Evolutionary conservation across 1,140 invertebrate species (phyloP), one percentile per base, ranked within the genome.

Genomic region (Drosophila repleta): DNA sequence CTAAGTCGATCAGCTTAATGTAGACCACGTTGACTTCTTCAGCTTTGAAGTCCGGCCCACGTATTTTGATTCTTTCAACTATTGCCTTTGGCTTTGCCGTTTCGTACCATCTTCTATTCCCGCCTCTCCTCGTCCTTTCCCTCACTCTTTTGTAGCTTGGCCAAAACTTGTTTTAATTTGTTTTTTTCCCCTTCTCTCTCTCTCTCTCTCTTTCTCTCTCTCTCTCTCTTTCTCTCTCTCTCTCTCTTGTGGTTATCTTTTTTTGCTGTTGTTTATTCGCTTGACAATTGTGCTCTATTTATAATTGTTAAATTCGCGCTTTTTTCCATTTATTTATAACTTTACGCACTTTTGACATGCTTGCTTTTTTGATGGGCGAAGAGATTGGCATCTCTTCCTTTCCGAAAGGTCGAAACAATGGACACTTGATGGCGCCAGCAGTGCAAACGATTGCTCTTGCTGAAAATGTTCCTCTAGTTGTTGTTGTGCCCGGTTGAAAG

Each of bases 391-490:
- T 49, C 26, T 46, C 6, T 35, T 10, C 8, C 15, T 17, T 7
- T 1, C 29, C 13, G 20, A 49, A 26, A 46, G 58, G 41, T 18
- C 11, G 13, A 69, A 69, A 74, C 71, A 74, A 74, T 74, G 52
- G 45, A 62, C 66, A 63, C 66, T 69, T 74, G 52, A 57, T 63
- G 66, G 65, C 66, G 58, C 65, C 52, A 62, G 49, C 64, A 68
- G 64, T 67, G 37, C 24, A 45, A 66, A 51, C 72, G 17, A 67
- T 67, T 58, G 55, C 49, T 29, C 24, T 32, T n/a, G 39, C 8
- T 46, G 20, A 2, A n/a, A 13, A 13, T 55, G 8, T 13, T 56
- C 18, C n/a, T 41, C 20, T 35, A 49, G 37, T 41, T 41, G 37
- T 41, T 41, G 37, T 58, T 65, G 53, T 57, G 53, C 62, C 37